Evolutionary conservation across 2,113 vertebrate species (phyloP).

Genomic region (Chascanopsetta lugubris): DNA sequence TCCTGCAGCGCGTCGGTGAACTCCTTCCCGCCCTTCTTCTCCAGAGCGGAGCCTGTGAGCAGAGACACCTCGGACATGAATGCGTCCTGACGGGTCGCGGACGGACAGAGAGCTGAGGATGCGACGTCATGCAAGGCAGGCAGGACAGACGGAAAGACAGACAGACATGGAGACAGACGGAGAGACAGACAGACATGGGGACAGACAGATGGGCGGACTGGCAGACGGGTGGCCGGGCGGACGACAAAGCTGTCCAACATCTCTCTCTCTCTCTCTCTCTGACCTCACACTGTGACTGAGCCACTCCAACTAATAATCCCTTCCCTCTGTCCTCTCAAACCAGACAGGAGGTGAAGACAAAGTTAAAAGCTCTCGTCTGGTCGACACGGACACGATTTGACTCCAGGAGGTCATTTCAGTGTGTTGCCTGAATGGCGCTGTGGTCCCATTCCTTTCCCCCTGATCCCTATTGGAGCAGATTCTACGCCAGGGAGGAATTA

Average conservation of each 20-base stretch:
- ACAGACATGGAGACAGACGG: slow-evolving; percentile 7
- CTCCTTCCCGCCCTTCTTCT: slow-evolving; percentile 97
- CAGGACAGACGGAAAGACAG: no score
- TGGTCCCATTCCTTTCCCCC: neutral
- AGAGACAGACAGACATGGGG: slow-evolving; percentile 8
- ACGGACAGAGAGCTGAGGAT: slow-evolving; percentile 23
- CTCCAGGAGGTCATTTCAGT: neutral
- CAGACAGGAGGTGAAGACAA: slow-evolving; percentile 15
- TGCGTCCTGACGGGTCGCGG: slow-evolving; percentile 4
- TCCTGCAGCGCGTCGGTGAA: slow-evolving; percentile 91
- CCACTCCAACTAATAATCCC: slow-evolving; percentile 38
- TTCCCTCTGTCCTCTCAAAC: slow-evolving; percentile 42
- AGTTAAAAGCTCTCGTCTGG: neutral
- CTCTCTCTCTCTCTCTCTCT: slow-evolving; percentile 31
- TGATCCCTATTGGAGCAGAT: neutral
- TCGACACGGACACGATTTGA: no score
- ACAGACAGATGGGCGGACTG: slow-evolving; percentile 10
- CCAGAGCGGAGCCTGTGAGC: slow-evolving; percentile 89
- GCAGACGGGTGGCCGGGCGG: slow-evolving; percentile 27
- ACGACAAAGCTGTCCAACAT: slow-evolving; percentile 45
- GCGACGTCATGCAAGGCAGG: slow-evolving; percentile 52
- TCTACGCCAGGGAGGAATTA: no score
- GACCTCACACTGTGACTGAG: slow-evolving; percentile 26
- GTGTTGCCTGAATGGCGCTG: neutral
- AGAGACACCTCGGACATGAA: slow-evolving; percentile 55